A percentile compares a stretch with the other conserved stretches of the same genome.
Evolutionary conservation across 2,797 vertebrate genomes (phyloP).

Genomic region (Taeniopygia guttata): DNA sequence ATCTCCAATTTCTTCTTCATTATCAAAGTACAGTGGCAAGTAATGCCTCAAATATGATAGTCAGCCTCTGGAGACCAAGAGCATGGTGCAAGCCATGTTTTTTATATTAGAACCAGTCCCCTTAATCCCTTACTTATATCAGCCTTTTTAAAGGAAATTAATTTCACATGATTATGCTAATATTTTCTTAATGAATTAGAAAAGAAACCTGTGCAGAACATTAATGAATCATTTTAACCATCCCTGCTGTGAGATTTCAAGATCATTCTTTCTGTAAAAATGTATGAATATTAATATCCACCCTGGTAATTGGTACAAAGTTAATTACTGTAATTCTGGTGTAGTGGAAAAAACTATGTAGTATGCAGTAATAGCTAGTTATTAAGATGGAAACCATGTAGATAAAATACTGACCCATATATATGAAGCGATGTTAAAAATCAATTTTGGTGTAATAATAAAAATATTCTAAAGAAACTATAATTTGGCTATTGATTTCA

Average conservation of each 20-base stretch:
- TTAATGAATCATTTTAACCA: slow-evolving; percentile 62
- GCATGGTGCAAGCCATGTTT: neutral
- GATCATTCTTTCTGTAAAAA: slow-evolving; percentile 32
- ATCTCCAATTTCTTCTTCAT: neutral
- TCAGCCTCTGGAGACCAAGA: neutral
- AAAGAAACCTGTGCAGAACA: slow-evolving; percentile 50
- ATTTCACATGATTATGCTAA: slow-evolving; percentile 55
- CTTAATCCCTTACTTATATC: slow-evolving; percentile 45
- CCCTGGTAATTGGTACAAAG: slow-evolving; percentile 59
- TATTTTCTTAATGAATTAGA: slow-evolving; percentile 62
- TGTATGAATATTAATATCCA: slow-evolving; percentile 60
- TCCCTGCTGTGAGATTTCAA: slow-evolving; percentile 38
- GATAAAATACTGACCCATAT: neutral
- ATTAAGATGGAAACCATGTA: slow-evolving; percentile 14
- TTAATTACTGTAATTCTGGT: slow-evolving; percentile 65
- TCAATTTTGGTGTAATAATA: neutral
- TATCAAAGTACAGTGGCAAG: neutral
- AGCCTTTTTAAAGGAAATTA: slow-evolving; percentile 57
- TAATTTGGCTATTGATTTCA: neutral
- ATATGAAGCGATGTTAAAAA: neutral
- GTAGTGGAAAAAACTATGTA: neutral
- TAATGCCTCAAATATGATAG: slow-evolving; percentile 13
- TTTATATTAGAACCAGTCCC: slow-evolving; percentile 17
- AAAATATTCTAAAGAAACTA: neutral
- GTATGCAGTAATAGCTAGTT: slow-evolving; percentile 5